Conservation (phyloP, 2,113 vertebrate species). For the Chauna torquata region DNA sequence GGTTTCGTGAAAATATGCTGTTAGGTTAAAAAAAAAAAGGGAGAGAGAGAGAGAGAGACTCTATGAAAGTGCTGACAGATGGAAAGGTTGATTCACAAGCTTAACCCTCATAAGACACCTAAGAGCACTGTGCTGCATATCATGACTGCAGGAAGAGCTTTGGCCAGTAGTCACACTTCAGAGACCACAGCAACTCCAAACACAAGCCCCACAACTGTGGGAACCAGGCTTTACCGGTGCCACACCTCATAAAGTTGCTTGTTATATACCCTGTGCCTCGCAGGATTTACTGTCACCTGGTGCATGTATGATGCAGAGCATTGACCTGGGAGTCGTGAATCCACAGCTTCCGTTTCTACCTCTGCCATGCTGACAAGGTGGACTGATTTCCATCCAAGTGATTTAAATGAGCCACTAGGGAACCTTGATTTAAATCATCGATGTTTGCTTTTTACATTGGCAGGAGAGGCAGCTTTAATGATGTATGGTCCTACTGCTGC, state of each 20-base stretch:
- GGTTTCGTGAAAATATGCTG: not conserved
- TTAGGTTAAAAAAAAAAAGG: not conserved
- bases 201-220: not conserved
- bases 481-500: conserved; percentile 4
- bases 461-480: conserved; percentile 56
- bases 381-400: conserved; percentile 54
- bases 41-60: not conserved
- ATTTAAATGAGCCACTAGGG: conserved; percentile 48
- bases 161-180: not conserved
- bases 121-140: not conserved
- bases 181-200: not conserved
- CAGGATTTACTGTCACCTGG: not conserved
- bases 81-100: not conserved
- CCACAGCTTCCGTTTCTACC: not conserved
- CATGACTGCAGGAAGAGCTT: not conserved
- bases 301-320: rapidly evolving
- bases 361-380: conserved; percentile 25
- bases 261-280: not conserved
- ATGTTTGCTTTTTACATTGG: conserved; percentile 56
- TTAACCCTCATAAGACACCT: not conserved
- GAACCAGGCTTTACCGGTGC: not conserved
- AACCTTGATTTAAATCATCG: conserved; percentile 19
- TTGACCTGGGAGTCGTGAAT: conserved; percentile 44
- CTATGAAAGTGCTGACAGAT: not conserved
- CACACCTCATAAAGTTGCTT: not conserved